phyloP scores from a whole-genome alignment of 2,797 vertebrate genomes.

The Netta rufina region DNA sequence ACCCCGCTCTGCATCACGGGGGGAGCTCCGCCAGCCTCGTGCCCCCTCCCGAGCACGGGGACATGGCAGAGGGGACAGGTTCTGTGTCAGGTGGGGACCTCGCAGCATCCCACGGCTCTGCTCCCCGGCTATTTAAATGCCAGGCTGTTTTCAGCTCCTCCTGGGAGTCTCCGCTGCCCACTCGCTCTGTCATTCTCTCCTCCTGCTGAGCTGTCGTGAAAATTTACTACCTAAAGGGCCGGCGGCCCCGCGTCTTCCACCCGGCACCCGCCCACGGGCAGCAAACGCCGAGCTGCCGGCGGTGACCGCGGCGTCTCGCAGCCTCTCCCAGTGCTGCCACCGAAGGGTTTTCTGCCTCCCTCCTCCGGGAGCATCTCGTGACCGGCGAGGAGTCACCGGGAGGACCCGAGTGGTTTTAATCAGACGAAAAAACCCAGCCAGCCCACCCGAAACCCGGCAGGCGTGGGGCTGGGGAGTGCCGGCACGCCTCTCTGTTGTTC shows the following conservation, averaged over 20 bases:
- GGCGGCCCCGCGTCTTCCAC: rapidly evolving
- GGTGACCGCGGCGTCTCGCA: rapidly evolving
- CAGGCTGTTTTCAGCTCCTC: background rate
- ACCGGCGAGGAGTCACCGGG: background rate
- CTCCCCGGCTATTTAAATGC: background rate
- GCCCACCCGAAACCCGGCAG: background rate
- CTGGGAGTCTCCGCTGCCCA: background rate
- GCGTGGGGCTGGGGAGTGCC: background rate
- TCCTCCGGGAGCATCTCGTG: background rate
- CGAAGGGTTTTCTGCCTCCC: background rate
- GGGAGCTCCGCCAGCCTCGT: too few relatives aligned
- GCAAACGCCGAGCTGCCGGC: background rate
- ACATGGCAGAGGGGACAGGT: background rate
- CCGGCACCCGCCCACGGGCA: background rate
- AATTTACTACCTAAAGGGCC: background rate
- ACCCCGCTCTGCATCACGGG: background rate
- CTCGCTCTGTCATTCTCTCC: background rate
- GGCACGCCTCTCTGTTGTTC: background rate
- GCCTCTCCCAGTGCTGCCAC: background rate
- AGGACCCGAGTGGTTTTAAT: background rate
- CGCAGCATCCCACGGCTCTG: rapidly evolving
- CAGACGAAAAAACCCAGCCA: background rate
- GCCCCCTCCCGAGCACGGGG: background rate
- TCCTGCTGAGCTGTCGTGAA: conserved; percentile 11
- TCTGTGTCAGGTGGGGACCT: background rate